Conservation (phyloP, 2,888 invertebrate genomes). For the Biston stratarius region DNA sequence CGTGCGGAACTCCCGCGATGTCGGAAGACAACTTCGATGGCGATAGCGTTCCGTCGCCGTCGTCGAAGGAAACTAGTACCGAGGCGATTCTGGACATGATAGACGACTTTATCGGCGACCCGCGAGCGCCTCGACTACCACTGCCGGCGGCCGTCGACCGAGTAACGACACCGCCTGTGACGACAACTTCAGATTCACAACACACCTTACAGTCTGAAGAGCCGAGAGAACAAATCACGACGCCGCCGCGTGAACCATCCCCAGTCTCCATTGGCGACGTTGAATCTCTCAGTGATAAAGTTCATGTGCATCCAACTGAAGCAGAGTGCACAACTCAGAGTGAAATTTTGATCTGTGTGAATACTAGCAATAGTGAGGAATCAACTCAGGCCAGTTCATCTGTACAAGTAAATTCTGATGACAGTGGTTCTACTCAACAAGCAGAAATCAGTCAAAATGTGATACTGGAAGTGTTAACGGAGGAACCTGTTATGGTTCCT, state of each 20-base stretch:
- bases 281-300: constrained; percentile 47
- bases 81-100: constrained; percentile 85
- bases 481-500: constrained; percentile 39
- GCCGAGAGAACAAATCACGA: constrained; percentile 34
- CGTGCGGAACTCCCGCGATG: constrained; percentile 74
- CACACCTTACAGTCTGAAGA: constrained; percentile 28
- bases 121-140: constrained; percentile 74
- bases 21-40: constrained; percentile 81
- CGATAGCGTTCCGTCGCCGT: constrained; percentile 81
- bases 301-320: constrained; percentile 40
- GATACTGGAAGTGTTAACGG: constrained; percentile 26
- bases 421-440: constrained; percentile 30
- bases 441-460: constrained; percentile 34
- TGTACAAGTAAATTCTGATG: constrained; percentile 45
- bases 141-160: constrained; percentile 44
- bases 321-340: constrained; percentile 46
- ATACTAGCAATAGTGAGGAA: constrained; percentile 50
- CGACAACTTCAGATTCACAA: constrained; percentile 8
- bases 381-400: constrained; percentile 57
- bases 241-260: constrained; percentile 44
- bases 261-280: constrained; percentile 54
- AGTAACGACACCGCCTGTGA: neutral
- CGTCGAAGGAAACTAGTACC: constrained; percentile 80
- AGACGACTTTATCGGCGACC: constrained; percentile 82
- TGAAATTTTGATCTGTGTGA: constrained; percentile 44